These are phyloP conservation scores for Ophioderma brevispina DNA, from an alignment of 35 echinoderm and acorn worm species.

Conservation along the genomic window DNA sequence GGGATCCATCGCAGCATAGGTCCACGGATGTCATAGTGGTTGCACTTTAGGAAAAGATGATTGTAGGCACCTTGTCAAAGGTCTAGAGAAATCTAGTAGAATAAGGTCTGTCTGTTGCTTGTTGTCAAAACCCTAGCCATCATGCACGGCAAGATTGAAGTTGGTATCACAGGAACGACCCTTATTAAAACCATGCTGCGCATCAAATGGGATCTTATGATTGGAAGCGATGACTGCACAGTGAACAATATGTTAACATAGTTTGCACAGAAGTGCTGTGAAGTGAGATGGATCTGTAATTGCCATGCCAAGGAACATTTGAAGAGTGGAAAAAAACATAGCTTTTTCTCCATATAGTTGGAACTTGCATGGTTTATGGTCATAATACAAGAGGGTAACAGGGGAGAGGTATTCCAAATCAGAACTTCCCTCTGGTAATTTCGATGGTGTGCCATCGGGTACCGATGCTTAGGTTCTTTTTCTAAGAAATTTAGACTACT, in stretches of 20 bases:
- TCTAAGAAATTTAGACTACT: neutral
- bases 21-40: slow-evolving; percentile 23
- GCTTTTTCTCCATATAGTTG: slow-evolving; percentile 33
- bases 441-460: neutral
- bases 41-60: slow-evolving; percentile 2
- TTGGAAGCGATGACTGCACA: slow-evolving; percentile 20
- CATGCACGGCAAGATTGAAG: neutral
- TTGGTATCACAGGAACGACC: neutral
- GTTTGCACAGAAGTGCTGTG: slow-evolving; percentile 7
- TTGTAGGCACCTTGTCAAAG: slow-evolving; percentile 31
- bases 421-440: neutral
- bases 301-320: neutral
- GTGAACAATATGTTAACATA: slow-evolving; percentile 39
- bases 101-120: slow-evolving; percentile 19
- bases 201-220: neutral
- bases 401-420: neutral
- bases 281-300: slow-evolving; percentile 36
- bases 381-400: slow-evolving; percentile 8
- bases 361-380: neutral
- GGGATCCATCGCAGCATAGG: neutral
- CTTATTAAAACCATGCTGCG: neutral
- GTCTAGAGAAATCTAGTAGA: slow-evolving; percentile 16
- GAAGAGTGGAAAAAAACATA: slow-evolving; percentile 15
- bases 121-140: slow-evolving; percentile 23
- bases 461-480: slow-evolving; percentile 19